Percentiles rank a stretch among this genome's conserved stretches.
These are phyloP conservation scores for Tragelaphus buxtoni DNA, from an alignment of 2,113 vertebrate genomes.

Conservation along the genomic window DNA sequence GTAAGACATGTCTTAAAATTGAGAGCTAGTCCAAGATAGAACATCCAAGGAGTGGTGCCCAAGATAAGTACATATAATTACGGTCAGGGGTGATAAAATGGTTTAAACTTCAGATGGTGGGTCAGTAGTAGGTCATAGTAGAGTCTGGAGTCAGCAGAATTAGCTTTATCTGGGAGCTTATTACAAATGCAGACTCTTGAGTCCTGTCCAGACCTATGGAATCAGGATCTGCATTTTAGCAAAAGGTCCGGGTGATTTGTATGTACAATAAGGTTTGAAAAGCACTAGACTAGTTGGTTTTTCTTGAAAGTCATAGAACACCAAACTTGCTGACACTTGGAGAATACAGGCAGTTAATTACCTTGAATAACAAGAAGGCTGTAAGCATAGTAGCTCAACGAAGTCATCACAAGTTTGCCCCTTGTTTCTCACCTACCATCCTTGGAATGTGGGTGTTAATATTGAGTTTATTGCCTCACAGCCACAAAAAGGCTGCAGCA, in stretches of 20 bases:
- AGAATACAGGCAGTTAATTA: not conserved
- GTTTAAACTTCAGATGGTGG: not conserved
- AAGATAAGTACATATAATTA: fast-evolving
- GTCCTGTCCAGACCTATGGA: not conserved
- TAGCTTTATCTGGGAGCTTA: not conserved
- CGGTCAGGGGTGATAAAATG: fast-evolving
- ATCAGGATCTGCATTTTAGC: not conserved
- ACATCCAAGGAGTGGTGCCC: not conserved
- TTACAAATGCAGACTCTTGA: not conserved
- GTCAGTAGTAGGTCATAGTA: fast-evolving
- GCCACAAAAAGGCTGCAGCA: not conserved
- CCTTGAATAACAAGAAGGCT: not conserved
- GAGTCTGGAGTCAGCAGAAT: not conserved
- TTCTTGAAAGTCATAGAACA: not conserved
- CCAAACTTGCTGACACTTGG: not conserved
- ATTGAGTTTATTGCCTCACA: not conserved
- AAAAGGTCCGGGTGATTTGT: not conserved
- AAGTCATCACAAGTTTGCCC: not conserved
- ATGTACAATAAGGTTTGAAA: not conserved
- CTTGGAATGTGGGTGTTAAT: not conserved
- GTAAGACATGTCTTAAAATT: not conserved
- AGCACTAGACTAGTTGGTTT: not conserved
- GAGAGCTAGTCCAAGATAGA: too few relatives aligned
- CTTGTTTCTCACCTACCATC: not conserved
- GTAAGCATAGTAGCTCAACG: not conserved